These are phyloP conservation scores for Hydropotes inermis DNA, from an alignment of 2,113 vertebrate genomes.

Conservation along the genomic window DNA sequence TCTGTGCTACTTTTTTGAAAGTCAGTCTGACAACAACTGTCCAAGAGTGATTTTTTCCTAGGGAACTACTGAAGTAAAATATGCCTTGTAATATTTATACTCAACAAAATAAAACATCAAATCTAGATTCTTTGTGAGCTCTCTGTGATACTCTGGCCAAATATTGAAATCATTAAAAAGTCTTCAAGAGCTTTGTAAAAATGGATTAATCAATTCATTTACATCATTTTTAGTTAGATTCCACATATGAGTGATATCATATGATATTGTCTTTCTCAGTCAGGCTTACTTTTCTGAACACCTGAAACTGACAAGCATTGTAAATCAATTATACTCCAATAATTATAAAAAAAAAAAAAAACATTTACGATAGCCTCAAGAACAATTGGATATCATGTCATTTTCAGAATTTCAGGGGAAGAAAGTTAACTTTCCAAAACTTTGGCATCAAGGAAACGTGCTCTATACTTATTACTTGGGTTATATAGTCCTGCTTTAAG, in stretches of 20 bases:
- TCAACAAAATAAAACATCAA: slow-evolving; percentile 9
- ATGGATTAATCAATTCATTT: background rate
- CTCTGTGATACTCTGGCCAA: background rate
- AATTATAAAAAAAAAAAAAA: background rate
- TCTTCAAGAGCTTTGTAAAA: background rate
- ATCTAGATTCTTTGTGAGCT: background rate
- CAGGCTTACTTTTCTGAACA: background rate
- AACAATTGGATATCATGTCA: background rate
- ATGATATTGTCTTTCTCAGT: background rate
- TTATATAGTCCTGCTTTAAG: background rate
- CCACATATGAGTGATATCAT: background rate
- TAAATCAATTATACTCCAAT: background rate
- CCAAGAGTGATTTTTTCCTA: background rate
- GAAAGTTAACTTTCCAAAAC: background rate
- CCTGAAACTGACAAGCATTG: background rate
- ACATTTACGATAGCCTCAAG: background rate
- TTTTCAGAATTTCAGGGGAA: background rate
- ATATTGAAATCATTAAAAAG: background rate
- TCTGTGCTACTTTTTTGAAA: slow-evolving; percentile 14
- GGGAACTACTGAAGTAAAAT: background rate
- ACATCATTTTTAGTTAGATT: background rate
- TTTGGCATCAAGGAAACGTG: background rate
- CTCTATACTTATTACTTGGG: background rate
- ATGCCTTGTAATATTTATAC: background rate
- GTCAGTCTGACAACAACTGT: background rate